Evolutionary conservation across 2,113 vertebrate species (phyloP).

Genomic region (Semnornis frantzii): DNA sequence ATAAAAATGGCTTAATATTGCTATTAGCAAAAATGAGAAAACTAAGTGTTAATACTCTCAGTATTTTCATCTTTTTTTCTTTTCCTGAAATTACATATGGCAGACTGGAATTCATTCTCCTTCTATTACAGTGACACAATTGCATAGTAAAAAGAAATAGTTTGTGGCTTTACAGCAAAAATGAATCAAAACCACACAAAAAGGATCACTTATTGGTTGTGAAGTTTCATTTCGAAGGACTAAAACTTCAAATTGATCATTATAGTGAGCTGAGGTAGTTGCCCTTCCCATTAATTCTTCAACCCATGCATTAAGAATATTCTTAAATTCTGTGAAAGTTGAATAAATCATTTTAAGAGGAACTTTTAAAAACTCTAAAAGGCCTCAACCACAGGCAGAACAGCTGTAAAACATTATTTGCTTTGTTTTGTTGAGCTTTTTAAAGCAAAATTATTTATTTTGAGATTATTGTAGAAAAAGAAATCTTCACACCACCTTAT

Average conservation of each 20-base stretch:
- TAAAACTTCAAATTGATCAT: background rate
- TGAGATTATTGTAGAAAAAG: background rate
- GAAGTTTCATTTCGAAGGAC: slow-evolving; percentile 9
- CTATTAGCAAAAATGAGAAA: slow-evolving; percentile 17
- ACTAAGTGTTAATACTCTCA: background rate
- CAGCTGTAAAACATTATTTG: background rate
- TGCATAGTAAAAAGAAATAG: slow-evolving; percentile 5
- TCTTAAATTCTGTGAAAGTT: slow-evolving; percentile 6
- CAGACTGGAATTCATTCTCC: background rate
- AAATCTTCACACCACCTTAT: background rate
- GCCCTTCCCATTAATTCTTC: background rate
- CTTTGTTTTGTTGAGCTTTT: background rate
- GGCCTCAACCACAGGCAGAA: background rate
- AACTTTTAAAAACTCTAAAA: background rate
- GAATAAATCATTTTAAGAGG: background rate
- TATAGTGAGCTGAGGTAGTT: background rate
- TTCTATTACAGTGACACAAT: slow-evolving; percentile 1
- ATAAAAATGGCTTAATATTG: background rate
- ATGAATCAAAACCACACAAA: slow-evolving; percentile 33
- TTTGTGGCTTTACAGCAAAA: slow-evolving; percentile 4
- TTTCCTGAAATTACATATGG: background rate
- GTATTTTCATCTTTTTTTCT: background rate
- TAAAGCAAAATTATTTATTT: background rate
- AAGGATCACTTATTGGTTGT: background rate
- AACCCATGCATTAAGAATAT: background rate